A percentile compares a stretch with the other conserved stretches of the same genome.
Conservation (phyloP, 1,140 invertebrate species). For the Lithobius niger region DNA sequence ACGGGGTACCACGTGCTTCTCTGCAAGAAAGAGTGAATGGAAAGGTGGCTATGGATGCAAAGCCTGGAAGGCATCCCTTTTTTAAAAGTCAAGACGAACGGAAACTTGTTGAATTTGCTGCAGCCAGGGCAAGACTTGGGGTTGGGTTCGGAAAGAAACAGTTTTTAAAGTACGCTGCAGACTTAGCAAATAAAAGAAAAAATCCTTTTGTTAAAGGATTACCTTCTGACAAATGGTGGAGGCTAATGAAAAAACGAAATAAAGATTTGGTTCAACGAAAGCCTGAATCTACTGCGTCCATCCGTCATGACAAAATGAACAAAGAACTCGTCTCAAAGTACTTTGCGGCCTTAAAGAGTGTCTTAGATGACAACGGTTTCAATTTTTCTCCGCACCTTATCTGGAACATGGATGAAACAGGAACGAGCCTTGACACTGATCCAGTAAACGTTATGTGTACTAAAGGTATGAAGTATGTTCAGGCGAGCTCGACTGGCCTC, state of each 20-base stretch:
- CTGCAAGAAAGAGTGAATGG: neutral
- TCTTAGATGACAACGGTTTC: neutral
- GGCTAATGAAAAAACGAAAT: too few species aligned
- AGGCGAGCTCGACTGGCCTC: constrained; percentile 5
- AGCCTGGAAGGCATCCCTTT: neutral
- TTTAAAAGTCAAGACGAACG: neutral
- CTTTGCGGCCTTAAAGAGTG: neutral
- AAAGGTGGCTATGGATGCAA: neutral
- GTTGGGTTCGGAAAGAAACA: constrained; percentile 4
- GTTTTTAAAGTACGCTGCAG: neutral
- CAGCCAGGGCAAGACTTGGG: neutral
- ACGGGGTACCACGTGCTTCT: neutral
- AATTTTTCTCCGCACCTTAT: neutral
- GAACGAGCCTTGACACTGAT: neutral
- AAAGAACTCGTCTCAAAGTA: neutral
- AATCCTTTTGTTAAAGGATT: too few species aligned
- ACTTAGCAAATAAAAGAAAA: neutral
- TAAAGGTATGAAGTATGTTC: constrained; percentile 8
- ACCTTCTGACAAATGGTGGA: too few species aligned
- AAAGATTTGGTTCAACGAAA: neutral
- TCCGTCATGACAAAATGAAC: neutral
- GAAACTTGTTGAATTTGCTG: neutral
- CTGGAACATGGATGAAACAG: constrained; percentile 1
- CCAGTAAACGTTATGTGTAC: constrained; percentile 2
- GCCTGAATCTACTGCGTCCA: neutral